Percentiles rank a stretch among this genome's conserved stretches.
Conservation (phyloP, 2,888 invertebrate species). For the Chirona hameri region DNA sequence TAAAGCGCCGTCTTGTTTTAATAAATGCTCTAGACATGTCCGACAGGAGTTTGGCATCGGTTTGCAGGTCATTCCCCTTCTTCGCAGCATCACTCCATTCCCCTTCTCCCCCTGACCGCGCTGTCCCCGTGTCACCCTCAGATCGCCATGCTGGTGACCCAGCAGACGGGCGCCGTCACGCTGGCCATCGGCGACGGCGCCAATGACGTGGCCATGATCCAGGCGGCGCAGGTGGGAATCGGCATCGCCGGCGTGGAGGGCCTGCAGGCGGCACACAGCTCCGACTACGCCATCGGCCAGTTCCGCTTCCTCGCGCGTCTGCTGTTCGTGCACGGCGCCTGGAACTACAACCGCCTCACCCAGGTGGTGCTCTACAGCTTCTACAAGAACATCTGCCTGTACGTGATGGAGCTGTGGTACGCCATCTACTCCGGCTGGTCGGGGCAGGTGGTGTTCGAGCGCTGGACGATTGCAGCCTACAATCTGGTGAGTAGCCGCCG, state of each 20-base stretch:
- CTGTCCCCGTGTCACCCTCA: background rate
- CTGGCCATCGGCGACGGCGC: constrained; percentile 95
- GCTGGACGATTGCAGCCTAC: constrained; percentile 97
- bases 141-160: constrained; percentile 42
- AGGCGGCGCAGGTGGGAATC: constrained; percentile 95
- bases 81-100: too few relatives aligned
- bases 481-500: constrained; percentile 67
- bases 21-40: too few relatives aligned
- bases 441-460: constrained; percentile 96
- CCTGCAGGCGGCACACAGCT: constrained; percentile 97
- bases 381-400: constrained; percentile 99
- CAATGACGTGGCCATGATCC: constrained; percentile 97
- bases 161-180: constrained; percentile 78
- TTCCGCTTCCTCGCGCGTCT: constrained; percentile 89
- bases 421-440: constrained; percentile 98
- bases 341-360: constrained; percentile 97
- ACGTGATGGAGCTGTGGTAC: constrained; percentile 99
- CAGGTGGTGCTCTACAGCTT: constrained; percentile 95
- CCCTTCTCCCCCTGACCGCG: too few relatives aligned
- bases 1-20: too few relatives aligned
- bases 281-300: constrained; percentile 98
- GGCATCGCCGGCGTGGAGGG: constrained; percentile 98
- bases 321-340: constrained; percentile 94
- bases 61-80: too few relatives aligned
- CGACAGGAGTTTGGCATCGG: too few relatives aligned